Evolutionary conservation across 2,797 vertebrate genomes (phyloP).

Genomic region (Mionectes olivaceus): DNA sequence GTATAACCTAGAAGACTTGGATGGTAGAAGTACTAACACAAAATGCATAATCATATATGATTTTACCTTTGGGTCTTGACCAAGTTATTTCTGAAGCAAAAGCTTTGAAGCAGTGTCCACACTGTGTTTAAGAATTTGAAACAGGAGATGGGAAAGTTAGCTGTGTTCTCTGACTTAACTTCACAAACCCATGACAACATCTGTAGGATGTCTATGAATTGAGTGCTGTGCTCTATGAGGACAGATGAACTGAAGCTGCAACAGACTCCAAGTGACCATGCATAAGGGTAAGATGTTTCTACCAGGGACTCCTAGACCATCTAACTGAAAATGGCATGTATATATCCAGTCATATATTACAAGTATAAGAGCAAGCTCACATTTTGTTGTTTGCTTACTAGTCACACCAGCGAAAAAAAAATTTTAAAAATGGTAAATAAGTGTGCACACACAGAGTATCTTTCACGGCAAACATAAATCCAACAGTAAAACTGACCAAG

Average conservation of each 20-base stretch:
- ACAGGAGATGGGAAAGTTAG: not conserved
- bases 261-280: not conserved
- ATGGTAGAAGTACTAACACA: not conserved
- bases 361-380: not conserved
- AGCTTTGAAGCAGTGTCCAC: not conserved
- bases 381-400: not conserved
- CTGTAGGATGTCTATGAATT: not conserved
- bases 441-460: rapidly evolving
- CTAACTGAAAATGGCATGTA: not conserved
- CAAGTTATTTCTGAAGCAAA: not conserved
- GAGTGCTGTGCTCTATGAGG: rapidly evolving
- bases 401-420: not conserved
- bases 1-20: not conserved
- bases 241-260: not conserved
- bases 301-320: not conserved
- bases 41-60: not conserved
- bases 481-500: not conserved
- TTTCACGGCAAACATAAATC: not conserved
- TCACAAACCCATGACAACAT: not conserved
- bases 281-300: not conserved
- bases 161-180: not conserved
- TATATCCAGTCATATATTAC: not conserved
- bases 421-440: not conserved
- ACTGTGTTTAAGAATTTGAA: not conserved
- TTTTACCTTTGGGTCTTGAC: not conserved